Base-by-base conservation (phyloP, 2,888 invertebrate species). In the Phragmatobia fuliginosa region DNA sequence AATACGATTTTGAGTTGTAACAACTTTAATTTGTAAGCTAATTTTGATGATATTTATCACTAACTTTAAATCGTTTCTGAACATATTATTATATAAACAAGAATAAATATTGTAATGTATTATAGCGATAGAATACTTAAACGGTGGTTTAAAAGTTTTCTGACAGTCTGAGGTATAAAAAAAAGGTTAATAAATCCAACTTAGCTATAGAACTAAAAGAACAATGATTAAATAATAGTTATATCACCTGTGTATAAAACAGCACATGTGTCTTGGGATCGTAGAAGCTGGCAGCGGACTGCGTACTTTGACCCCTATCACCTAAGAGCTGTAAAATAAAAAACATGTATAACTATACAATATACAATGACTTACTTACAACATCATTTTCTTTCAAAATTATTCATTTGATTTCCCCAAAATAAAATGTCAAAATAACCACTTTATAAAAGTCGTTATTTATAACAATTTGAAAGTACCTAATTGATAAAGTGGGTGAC, bases 211-310 rank as follows among this genome's bases (percentile, higher is more conserved):
- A 38, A 14, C 38, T 38, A 38, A 32, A 31, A 59, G 18, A 11
- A 32, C 18, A 58, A 16, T 18, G 21, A n/a, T n/a, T 21, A 32
- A 59, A 31, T 52, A 21, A 59, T 7, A 59, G 66, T 66, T 14
- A 56, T 14, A 56, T 80, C 79, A 96, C 96, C 95, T 97, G 97
- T 2, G 97, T 97, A 81, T 98, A 97, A 92, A 98, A 98, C 71
- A 97, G 91, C 16, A 97, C 96, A 38, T 96, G 96, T 0, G 96
- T 96, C 74, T 96, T 95, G 63, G 95, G 94, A 84, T 98, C 98
- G 78, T 96, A 96, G 83, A 95, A 96, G 74, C 97, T 97, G 8
- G 97, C 96, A 0, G 98, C 97, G 0, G 98, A 96, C 90, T 98
- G 98, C 2, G 97, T 96, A 67, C 95, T 94, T 68, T 95, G 95